phyloP scores from a whole-genome alignment of 2,797 vertebrate genomes.

The Linurgus olivaceus region DNA sequence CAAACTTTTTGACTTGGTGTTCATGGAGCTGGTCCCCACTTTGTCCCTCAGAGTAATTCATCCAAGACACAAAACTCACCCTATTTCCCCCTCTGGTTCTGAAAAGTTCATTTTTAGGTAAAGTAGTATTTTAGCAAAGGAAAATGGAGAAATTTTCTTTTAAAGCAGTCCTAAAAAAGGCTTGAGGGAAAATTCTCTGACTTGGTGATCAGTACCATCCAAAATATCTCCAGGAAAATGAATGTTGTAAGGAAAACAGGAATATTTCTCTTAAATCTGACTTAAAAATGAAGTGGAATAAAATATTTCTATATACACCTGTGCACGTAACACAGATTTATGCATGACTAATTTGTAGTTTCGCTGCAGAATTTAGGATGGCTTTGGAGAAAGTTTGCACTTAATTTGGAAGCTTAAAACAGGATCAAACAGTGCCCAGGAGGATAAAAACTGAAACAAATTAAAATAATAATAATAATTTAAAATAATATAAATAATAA shows the following conservation, averaged over 20 bases:
- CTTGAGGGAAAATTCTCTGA: fast-evolving
- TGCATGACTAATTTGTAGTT: background rate
- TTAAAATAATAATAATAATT: too few relatives aligned
- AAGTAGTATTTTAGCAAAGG: background rate
- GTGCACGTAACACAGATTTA: background rate
- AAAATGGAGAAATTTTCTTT: background rate
- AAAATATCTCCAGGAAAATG: background rate
- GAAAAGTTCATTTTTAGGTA: background rate
- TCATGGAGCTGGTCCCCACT: background rate
- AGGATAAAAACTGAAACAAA: background rate
- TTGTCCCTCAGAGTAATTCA: background rate
- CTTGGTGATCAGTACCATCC: background rate
- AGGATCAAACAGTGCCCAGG: background rate
- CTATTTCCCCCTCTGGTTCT: background rate
- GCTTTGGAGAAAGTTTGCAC: background rate
- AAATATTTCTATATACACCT: fast-evolving
- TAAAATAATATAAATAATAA: too few relatives aligned
- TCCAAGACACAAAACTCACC: background rate
- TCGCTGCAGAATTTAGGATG: background rate
- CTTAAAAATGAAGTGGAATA: background rate
- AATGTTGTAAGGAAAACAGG: background rate
- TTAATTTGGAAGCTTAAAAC: background rate
- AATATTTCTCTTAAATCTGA: background rate
- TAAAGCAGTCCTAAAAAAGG: background rate
- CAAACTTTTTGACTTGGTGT: background rate